These are phyloP conservation scores for Drosophila formosana DNA, from an alignment of 2,888 invertebrate species.

Conservation along the genomic window DNA sequence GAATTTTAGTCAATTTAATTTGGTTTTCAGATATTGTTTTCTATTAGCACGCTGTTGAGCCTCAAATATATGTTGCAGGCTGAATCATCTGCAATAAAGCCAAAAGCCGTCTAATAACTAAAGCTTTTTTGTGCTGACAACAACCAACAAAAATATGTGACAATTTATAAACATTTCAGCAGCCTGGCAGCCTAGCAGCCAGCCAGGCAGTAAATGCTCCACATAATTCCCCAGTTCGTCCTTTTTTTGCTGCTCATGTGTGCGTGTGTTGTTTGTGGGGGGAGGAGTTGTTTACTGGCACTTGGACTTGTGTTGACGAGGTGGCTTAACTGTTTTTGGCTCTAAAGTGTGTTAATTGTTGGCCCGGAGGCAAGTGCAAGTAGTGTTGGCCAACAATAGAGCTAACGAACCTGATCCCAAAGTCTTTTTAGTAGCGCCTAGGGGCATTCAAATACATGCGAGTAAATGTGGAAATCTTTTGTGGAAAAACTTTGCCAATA, in stretches of 20 bases:
- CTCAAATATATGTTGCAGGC: not conserved
- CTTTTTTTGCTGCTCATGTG: constrained; percentile 5
- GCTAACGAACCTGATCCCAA: constrained; percentile 37
- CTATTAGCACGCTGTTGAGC: constrained; percentile 4
- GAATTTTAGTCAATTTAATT: too few relatives aligned
- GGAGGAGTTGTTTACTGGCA: constrained; percentile 2
- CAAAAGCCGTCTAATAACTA: constrained; percentile 21
- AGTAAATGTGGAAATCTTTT: constrained; percentile 14
- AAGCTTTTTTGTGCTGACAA: constrained; percentile 2
- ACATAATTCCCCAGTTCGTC: not conserved
- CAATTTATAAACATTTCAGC: constrained; percentile 20
- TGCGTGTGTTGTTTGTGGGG: not conserved
- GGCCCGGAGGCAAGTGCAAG: constrained; percentile 24
- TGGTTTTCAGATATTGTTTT: not conserved
- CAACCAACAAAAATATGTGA: constrained; percentile 1
- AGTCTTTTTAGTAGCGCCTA: constrained; percentile 38
- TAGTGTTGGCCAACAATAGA: constrained; percentile 44
- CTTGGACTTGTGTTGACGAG: constrained; percentile 7
- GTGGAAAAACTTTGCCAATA: constrained; percentile 54
- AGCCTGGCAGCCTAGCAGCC: not conserved
- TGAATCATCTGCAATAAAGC: constrained; percentile 6
- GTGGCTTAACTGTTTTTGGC: constrained; percentile 16
- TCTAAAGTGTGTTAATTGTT: constrained; percentile 50
- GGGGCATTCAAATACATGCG: constrained; percentile 22
- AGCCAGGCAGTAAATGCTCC: not conserved